Evolutionary conservation across 2,113 vertebrate species (phyloP), one percentile per base, ranked within the genome.

Genomic region (Python bivittatus): DNA sequence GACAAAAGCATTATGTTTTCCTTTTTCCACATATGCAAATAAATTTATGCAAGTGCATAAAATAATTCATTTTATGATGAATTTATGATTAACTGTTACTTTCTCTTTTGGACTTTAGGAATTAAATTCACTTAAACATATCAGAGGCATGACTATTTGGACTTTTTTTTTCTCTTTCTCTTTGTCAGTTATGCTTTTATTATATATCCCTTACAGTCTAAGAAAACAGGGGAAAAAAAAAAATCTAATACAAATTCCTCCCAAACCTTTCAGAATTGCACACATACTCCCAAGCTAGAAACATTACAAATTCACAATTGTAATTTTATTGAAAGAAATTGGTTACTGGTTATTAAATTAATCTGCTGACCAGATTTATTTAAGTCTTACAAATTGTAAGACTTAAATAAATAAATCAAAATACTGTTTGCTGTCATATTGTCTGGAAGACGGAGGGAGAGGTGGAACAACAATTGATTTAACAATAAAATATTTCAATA

Each of bases 111-210:
- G n/a, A n/a, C n/a, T n/a, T n/a, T n/a, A n/a, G n/a, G n/a, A n/a
- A n/a, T n/a, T n/a, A n/a, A n/a, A n/a, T n/a, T n/a, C n/a, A n/a
- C n/a, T n/a, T n/a, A n/a, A n/a, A n/a, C n/a, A n/a, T n/a, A n/a
- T n/a, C n/a, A n/a, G n/a, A n/a, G n/a, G n/a, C n/a, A n/a, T n/a
- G n/a, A n/a, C n/a, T n/a, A n/a, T n/a, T n/a, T n/a, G n/a, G n/a
- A n/a, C n/a, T n/a, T 33, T 13, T 79, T 83, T 42, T 42, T 25
- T 83, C 11, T 83, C 13, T 83, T 52, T 85, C 29, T 6, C 8
- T 23, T 33, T 42, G 38, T 57, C 33, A 52, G n/a, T 95, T 93
- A 94, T 61, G 91, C 95, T 93, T 95, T 90, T 52, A 94, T 60
- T 87, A 95, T 90, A 42, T 94, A 29, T 87, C 56, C 84, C 27